Conservation (phyloP, 1,140 invertebrate species). For the Piezodorus guildinii region DNA sequence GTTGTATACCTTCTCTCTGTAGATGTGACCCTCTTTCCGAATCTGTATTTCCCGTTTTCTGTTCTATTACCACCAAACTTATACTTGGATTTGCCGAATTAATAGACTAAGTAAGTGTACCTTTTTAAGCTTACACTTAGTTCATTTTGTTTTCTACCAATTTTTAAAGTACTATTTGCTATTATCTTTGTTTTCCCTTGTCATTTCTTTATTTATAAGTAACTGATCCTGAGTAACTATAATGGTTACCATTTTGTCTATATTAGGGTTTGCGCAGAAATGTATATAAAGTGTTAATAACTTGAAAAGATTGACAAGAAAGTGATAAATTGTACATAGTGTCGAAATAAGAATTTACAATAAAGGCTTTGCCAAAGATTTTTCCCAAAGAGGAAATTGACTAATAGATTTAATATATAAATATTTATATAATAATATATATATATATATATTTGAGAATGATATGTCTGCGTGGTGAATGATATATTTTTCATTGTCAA, state of each 20-base stretch:
- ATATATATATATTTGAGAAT: slow-evolving; percentile 11
- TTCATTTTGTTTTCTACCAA: too few species aligned
- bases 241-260: slow-evolving; percentile 1
- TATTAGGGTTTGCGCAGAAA: slow-evolving; percentile 1
- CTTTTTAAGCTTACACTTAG: too few species aligned
- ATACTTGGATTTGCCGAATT: too few species aligned
- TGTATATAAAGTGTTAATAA: slow-evolving; percentile 10
- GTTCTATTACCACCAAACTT: too few species aligned
- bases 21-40: background rate
- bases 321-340: slow-evolving; percentile 14
- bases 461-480: slow-evolving; percentile 10
- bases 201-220: background rate
- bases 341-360: slow-evolving; percentile 4
- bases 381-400: slow-evolving; percentile 3
- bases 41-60: background rate
- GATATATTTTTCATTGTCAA: background rate
- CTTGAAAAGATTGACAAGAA: slow-evolving; percentile 4
- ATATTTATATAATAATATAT: background rate
- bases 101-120: too few species aligned
- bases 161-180: too few species aligned
- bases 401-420: background rate
- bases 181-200: too few species aligned
- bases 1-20: slow-evolving; percentile 7
- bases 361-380: slow-evolving; percentile 9
- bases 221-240: too few species aligned